These are phyloP conservation scores for Coregonus sp. DNA, from an alignment of 2,797 vertebrate genomes.

Conservation along the genomic window DNA sequence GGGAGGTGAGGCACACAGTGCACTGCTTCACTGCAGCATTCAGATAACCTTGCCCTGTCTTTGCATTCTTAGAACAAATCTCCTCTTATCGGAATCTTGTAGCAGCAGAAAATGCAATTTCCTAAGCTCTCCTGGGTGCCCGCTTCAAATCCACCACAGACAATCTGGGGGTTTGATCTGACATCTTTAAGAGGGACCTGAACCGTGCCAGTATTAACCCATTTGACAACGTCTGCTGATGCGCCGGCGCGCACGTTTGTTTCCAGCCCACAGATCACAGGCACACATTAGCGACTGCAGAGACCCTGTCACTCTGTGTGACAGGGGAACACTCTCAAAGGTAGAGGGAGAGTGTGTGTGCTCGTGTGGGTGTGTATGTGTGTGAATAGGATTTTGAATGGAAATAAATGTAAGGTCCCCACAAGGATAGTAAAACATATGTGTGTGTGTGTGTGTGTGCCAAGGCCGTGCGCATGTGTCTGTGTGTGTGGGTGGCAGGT, in stretches of 20 bases:
- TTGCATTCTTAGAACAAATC: conserved; percentile 77
- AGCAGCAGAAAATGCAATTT: conserved; percentile 73
- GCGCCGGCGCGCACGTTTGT: conserved; percentile 32
- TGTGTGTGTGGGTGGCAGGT: not conserved
- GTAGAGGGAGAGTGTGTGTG: not conserved
- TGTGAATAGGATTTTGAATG: conserved; percentile 6
- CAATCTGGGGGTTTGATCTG: conserved; percentile 75
- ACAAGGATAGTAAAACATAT: too few species aligned
- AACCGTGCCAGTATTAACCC: conserved; percentile 65
- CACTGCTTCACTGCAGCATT: conserved; percentile 16
- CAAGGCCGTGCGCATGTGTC: not conserved
- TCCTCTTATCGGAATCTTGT: conserved; percentile 76
- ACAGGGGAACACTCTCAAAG: not conserved
- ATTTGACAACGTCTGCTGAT: conserved; percentile 66
- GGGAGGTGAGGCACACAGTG: conserved; percentile 3
- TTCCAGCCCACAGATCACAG: conserved; percentile 50
- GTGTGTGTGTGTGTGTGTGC: conserved; percentile 1
- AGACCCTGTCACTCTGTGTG: conserved; percentile 13
- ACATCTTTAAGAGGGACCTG: conserved; percentile 75
- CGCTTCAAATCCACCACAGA: conserved; percentile 67
- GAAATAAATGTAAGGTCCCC: too few species aligned
- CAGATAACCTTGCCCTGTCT: conserved; percentile 78
- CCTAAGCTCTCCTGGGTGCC: conserved; percentile 51
- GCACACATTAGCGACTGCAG: conserved; percentile 40
- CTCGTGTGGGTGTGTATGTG: not conserved